A percentile compares a stretch with the other conserved stretches of the same genome.
phyloP scores from a whole-genome alignment of 2,113 vertebrate genomes.

The Cyanoramphus novaezelandiae region DNA sequence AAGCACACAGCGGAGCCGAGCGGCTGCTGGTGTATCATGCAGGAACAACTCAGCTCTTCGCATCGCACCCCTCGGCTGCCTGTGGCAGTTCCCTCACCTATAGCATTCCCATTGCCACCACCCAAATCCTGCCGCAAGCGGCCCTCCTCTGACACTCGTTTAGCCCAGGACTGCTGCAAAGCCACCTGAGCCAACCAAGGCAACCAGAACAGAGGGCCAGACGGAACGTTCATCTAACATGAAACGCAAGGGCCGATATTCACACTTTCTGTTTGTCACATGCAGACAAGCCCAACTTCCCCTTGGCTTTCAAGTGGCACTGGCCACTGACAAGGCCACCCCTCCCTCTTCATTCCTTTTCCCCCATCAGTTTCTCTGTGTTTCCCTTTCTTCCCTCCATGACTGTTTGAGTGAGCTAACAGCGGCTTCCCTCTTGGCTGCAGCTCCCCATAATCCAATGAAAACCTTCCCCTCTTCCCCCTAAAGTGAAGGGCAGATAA shows the following conservation, averaged over 20 bases:
- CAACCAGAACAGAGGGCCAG: neutral
- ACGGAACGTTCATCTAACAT: neutral
- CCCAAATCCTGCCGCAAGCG: neutral
- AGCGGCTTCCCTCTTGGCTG: neutral
- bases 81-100: neutral
- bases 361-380: neutral
- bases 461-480: neutral
- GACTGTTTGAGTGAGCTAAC: neutral
- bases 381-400: neutral
- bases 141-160: neutral
- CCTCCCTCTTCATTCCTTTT: neutral
- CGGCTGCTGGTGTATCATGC: neutral
- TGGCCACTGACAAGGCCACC: neutral
- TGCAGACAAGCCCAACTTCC: neutral
- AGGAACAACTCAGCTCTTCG: neutral
- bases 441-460: neutral
- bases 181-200: neutral
- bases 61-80: rapidly evolving
- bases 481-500: neutral
- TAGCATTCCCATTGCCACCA: neutral
- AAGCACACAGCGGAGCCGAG: neutral
- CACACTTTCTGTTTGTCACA: neutral
- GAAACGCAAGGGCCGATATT: neutral
- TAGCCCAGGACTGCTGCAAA: neutral
- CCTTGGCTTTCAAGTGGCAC: neutral